A percentile compares a stretch with the other conserved stretches of the same genome.
Evolutionary conservation across 1,140 invertebrate genomes (phyloP).

Genomic region (Drusus annulatus): DNA sequence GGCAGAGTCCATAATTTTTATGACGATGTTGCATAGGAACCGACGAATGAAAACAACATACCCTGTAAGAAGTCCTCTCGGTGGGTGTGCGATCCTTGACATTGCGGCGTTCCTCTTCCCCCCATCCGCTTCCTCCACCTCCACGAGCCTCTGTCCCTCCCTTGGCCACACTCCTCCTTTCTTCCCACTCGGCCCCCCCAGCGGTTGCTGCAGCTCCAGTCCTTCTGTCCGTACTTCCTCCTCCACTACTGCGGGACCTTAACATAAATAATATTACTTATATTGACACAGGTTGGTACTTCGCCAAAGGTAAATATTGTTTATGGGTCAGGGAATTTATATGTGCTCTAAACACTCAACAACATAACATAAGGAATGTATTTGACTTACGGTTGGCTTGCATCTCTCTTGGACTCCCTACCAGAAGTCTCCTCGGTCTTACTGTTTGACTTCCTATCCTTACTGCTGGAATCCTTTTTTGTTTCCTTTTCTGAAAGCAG

Average conservation of each 20-base stretch:
- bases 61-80: constrained; percentile 46
- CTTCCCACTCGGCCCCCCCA: constrained; percentile 11
- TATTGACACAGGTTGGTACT: no score
- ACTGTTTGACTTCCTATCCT: constrained; percentile 42
- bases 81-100: constrained; percentile 52
- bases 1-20: no score
- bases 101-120: constrained; percentile 24
- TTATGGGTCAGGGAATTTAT: no score
- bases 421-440: constrained; percentile 28
- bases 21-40: not conserved
- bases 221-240: constrained; percentile 2
- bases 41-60: not conserved
- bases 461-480: constrained; percentile 46
- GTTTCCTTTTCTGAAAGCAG: constrained; percentile 49
- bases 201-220: not conserved
- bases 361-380: no score
- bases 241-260: constrained; percentile 26
- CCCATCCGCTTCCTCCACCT: not conserved
- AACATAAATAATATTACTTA: not conserved
- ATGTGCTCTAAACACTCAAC: no score
- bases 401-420: constrained; percentile 51
- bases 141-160: not conserved
- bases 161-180: not conserved
- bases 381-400: constrained; percentile 49
- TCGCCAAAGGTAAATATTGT: no score